phyloP scores from a whole-genome alignment of 2,797 vertebrate species.

The Enteromius afrohamiltoni region DNA sequence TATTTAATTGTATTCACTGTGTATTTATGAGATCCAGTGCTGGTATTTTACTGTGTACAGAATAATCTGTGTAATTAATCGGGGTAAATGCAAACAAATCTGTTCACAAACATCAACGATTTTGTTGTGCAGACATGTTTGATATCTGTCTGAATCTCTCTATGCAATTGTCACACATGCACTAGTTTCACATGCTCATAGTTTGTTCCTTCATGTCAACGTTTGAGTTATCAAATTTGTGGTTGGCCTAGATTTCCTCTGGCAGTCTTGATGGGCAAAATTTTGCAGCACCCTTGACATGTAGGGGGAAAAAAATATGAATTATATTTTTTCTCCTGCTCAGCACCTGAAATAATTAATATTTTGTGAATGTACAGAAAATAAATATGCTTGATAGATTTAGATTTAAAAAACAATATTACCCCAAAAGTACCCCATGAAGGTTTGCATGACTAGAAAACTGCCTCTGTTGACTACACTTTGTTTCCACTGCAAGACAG shows the following conservation, averaged over 20 bases:
- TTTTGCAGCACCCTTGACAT: background rate
- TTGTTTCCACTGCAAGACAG: background rate
- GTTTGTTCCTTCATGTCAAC: background rate
- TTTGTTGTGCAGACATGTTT: background rate
- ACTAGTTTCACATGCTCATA: background rate
- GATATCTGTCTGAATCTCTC: background rate
- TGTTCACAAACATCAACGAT: background rate
- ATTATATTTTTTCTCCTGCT: background rate
- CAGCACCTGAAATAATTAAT: background rate
- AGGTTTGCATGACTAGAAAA: background rate
- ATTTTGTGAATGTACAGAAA: background rate
- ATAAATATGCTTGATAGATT: background rate
- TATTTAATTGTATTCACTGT: too few relatives aligned
- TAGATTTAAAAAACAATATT: background rate
- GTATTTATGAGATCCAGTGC: background rate
- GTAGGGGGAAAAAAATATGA: background rate
- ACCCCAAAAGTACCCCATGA: too few relatives aligned
- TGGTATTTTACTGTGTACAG: background rate
- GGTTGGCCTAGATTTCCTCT: constrained; percentile 2
- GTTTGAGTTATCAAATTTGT: background rate
- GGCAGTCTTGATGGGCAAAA: background rate
- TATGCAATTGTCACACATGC: background rate
- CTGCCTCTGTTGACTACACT: background rate
- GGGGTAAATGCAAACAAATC: background rate
- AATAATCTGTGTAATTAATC: background rate